phyloP scores from a whole-genome alignment of 1,140 invertebrate genomes.

The Zaprionus lachaisei region DNA sequence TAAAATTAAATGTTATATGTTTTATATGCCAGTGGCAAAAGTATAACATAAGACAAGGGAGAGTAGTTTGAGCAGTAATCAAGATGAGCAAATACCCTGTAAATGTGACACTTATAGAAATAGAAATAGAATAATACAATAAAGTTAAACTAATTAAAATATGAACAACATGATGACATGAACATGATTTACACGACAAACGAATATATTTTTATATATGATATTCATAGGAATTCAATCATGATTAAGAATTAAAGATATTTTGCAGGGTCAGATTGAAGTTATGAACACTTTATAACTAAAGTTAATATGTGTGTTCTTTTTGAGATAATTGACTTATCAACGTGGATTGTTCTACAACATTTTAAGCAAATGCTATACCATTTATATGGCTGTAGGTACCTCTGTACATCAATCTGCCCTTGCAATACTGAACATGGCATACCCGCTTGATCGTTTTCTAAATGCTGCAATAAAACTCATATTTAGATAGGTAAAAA shows the following conservation, averaged over 20 bases:
- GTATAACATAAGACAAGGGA: slow-evolving; percentile 40
- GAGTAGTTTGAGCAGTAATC: background rate
- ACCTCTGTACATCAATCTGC: background rate
- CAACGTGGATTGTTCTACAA: background rate
- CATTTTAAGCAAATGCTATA: background rate
- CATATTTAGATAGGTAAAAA: slow-evolving; percentile 27
- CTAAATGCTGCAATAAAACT: slow-evolving; percentile 28
- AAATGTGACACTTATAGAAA: background rate
- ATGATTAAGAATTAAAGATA: background rate
- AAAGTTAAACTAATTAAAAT: too few species aligned
- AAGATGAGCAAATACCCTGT: background rate
- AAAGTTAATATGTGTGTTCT: background rate
- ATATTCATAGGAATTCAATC: too few species aligned
- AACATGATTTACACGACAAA: too few species aligned
- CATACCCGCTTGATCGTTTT: slow-evolving; percentile 9
- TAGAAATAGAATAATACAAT: background rate
- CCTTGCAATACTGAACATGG: background rate
- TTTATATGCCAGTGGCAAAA: slow-evolving; percentile 57
- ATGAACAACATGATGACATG: too few species aligned
- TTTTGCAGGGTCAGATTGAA: background rate
- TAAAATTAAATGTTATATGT: slow-evolving; percentile 39
- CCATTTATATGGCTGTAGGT: background rate
- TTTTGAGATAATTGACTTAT: background rate
- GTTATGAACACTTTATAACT: background rate
- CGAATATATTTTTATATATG: too few species aligned